phyloP scores from a whole-genome alignment of 1,140 invertebrate genomes.

The Zaprionus camerounensis region DNA sequence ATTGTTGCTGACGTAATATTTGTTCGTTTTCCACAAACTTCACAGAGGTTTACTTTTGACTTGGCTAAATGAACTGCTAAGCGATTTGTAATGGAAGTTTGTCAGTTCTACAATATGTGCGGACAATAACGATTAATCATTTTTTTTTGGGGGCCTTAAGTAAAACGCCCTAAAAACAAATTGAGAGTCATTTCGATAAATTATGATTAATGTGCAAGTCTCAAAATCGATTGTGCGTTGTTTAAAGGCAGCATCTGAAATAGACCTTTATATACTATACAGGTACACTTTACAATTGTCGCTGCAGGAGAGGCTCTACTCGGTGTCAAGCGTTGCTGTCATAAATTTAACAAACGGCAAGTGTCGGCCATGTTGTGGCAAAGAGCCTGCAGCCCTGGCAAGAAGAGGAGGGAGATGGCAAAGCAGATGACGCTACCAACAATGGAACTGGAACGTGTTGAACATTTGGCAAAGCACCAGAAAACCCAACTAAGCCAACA shows the following conservation, averaged over 20 bases:
- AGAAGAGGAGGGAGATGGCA: neutral
- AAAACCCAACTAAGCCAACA: slow-evolving; percentile 42
- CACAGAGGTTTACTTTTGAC: neutral
- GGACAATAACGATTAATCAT: slow-evolving; percentile 37
- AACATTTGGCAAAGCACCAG: slow-evolving; percentile 61
- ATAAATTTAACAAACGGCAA: slow-evolving; percentile 72
- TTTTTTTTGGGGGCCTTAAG: neutral
- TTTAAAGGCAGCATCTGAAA: slow-evolving; percentile 9
- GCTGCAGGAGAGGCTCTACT: slow-evolving; percentile 1
- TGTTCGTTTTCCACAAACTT: neutral
- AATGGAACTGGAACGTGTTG: slow-evolving; percentile 63
- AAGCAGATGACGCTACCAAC: slow-evolving; percentile 24
- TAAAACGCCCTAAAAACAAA: slow-evolving; percentile 10
- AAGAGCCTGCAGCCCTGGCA: slow-evolving; percentile 18
- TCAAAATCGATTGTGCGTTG: slow-evolving; percentile 49
- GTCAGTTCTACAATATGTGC: slow-evolving; percentile 2
- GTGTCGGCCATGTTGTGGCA: slow-evolving; percentile 38
- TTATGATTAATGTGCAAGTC: slow-evolving; percentile 23
- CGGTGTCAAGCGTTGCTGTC: slow-evolving; percentile 60
- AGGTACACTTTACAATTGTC: neutral
- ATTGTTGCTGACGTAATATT: neutral
- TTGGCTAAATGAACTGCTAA: slow-evolving; percentile 11
- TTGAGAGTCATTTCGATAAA: slow-evolving; percentile 24
- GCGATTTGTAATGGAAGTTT: slow-evolving; percentile 21
- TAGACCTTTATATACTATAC: neutral